Evolutionary conservation across 2,888 invertebrate species (phyloP).

Genomic region (Aphidius colemani): DNA sequence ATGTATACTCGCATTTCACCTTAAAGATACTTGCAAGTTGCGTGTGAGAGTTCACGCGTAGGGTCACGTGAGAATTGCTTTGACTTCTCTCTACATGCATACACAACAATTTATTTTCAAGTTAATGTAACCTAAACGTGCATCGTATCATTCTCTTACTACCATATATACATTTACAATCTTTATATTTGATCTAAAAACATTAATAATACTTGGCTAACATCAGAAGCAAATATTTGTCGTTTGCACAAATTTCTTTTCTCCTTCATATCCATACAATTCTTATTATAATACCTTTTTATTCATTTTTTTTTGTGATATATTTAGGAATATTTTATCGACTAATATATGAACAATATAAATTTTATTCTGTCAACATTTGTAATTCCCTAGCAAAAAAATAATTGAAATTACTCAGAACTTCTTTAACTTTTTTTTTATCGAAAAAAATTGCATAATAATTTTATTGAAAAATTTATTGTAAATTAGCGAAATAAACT

Average conservation of each 20-base stretch:
- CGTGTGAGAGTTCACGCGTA: slow-evolving; percentile 21
- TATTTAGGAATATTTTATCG: too few species aligned
- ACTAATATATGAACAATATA: too few species aligned
- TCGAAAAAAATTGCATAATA: too few species aligned
- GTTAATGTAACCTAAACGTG: slow-evolving; percentile 14
- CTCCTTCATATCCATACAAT: neutral
- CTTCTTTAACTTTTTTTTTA: too few species aligned
- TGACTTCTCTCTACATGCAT: slow-evolving; percentile 6
- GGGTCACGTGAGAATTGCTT: slow-evolving; percentile 14
- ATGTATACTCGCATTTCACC: neutral
- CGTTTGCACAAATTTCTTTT: neutral
- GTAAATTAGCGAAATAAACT: too few species aligned
- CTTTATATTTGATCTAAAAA: slow-evolving; percentile 3
- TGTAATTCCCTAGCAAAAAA: too few species aligned
- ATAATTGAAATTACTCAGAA: too few species aligned
- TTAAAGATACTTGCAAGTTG: slow-evolving; percentile 5
- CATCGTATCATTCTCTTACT: slow-evolving; percentile 11
- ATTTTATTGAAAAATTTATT: too few species aligned
- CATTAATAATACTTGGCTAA: slow-evolving; percentile 12
- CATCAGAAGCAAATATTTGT: slow-evolving; percentile 10
- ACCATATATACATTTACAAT: too few species aligned
- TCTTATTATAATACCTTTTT: too few species aligned
- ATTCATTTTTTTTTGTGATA: too few species aligned
- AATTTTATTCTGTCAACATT: too few species aligned
- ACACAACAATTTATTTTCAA: neutral